A percentile compares a stretch with the other conserved stretches of the same genome.
These are phyloP conservation scores for Dipus sagitta DNA, from an alignment of 2,797 vertebrate genomes.

Conservation along the genomic window DNA sequence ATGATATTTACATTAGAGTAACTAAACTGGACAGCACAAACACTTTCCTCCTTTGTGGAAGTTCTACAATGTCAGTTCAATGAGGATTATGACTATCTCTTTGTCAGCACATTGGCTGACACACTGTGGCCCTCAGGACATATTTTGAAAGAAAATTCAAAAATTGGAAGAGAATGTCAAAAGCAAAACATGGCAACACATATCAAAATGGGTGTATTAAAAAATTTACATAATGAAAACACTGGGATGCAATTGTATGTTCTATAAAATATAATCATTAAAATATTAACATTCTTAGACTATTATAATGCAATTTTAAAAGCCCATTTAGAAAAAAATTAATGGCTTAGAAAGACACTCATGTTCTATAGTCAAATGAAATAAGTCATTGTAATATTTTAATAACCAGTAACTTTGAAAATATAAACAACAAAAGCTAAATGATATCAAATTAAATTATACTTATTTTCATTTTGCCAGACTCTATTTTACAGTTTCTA, in stretches of 20 bases:
- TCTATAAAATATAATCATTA: not conserved
- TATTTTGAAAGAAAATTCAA: not conserved
- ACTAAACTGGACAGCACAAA: not conserved
- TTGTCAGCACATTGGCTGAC: not conserved
- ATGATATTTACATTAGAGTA: constrained; percentile 2
- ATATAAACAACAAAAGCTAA: constrained; percentile 16
- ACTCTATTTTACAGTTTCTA: constrained; percentile 10
- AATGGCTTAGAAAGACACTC: not conserved
- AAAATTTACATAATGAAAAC: not conserved
- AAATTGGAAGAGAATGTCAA: not conserved
- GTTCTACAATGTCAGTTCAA: not conserved
- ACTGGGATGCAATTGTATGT: not conserved
- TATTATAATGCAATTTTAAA: constrained; percentile 37
- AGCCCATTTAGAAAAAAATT: not conserved
- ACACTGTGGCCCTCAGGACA: not conserved
- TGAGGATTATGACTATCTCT: not conserved
- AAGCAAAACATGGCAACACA: not conserved
- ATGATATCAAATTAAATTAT: not conserved
- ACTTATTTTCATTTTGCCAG: constrained; percentile 11
- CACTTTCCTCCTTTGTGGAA: not conserved
- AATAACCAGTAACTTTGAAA: constrained; percentile 54
- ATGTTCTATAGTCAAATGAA: constrained; percentile 30
- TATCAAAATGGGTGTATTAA: constrained; percentile 14
- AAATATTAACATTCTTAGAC: not conserved
- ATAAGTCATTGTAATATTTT: constrained; percentile 43